phyloP scores from a whole-genome alignment of 2,888 invertebrate genomes.

The Teleiodes luculella region DNA sequence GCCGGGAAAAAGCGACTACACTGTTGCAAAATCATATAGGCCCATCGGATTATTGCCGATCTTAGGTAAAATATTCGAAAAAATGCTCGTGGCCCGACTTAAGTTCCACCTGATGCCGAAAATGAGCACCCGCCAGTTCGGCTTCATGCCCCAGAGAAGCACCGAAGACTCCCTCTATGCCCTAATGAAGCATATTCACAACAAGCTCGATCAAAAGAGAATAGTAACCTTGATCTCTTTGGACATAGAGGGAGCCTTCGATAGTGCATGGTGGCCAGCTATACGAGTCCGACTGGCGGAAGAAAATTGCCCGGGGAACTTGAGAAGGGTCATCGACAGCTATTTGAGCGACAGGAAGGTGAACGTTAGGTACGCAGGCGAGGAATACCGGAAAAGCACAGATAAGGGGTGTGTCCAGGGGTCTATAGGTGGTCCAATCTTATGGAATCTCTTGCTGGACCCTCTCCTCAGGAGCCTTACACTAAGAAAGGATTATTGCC shows the following conservation, averaged over 20 bases:
- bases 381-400: background rate
- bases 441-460: background rate
- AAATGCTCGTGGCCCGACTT: conserved; percentile 6
- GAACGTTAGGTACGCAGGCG: background rate
- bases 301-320: no score
- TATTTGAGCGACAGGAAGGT: background rate
- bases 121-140: conserved; percentile 24
- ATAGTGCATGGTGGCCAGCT: background rate
- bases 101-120: conserved; percentile 16
- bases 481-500: no score
- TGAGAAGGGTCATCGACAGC: background rate
- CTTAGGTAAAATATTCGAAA: conserved; percentile 1
- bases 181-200: background rate
- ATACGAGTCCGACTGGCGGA: background rate
- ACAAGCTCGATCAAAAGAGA: background rate
- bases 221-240: background rate
- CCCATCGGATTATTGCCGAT: background rate
- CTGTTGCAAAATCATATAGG: conserved; percentile 14
- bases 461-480: background rate
- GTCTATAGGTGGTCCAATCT: background rate
- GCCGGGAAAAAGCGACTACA: conserved; percentile 6
- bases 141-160: conserved; percentile 22
- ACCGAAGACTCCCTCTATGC: background rate
- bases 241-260: background rate
- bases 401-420: conserved; percentile 4